Conservation (phyloP, 2,797 vertebrate species). For the Sebastes hopkinsi region DNA sequence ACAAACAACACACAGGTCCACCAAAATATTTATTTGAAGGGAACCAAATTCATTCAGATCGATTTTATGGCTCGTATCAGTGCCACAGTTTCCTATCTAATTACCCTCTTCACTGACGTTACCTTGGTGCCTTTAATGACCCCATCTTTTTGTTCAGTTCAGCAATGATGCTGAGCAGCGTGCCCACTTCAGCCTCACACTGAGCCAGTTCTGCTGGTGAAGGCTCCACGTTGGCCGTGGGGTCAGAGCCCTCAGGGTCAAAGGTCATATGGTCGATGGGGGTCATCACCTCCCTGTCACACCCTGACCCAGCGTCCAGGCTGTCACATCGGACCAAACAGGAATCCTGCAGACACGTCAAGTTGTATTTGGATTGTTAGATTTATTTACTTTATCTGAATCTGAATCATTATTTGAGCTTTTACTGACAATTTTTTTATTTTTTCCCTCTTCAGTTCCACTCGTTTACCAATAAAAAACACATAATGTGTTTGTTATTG, state of each 20-base stretch:
- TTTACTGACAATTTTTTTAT: neutral
- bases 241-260: conserved; percentile 49
- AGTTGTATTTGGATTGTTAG: neutral
- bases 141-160: conserved; percentile 80
- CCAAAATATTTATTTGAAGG: neutral
- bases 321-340: conserved; percentile 60
- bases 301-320: conserved; percentile 52
- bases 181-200: conserved; percentile 77
- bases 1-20: neutral
- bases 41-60: neutral
- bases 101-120: neutral
- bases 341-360: conserved; percentile 56
- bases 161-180: conserved; percentile 71
- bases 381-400: neutral
- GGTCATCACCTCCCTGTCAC: conserved; percentile 48
- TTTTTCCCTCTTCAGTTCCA: neutral
- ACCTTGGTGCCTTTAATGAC: conserved; percentile 80
- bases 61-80: neutral
- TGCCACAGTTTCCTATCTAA: neutral
- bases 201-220: conserved; percentile 66
- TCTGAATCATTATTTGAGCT: neutral
- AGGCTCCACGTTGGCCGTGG: conserved; percentile 65
- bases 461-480: neutral
- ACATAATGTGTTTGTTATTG: neutral
- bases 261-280: conserved; percentile 16